Evolutionary conservation across 1,140 invertebrate genomes (phyloP).

Genomic region (Steinernema khuongi): DNA sequence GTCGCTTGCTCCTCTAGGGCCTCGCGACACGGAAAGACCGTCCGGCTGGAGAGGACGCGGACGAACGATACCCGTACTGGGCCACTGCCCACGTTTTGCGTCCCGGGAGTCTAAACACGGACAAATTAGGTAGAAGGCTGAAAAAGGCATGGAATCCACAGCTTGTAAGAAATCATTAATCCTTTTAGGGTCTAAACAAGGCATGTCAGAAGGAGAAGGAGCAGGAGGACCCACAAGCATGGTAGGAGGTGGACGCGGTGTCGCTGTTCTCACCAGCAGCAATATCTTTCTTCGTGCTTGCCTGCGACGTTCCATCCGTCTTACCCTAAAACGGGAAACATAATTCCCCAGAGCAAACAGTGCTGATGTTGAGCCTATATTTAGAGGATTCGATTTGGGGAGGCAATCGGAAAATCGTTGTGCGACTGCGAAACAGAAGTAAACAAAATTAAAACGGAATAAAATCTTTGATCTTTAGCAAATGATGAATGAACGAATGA

Average conservation of each 20-base stretch:
- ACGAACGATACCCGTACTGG: slow-evolving; percentile 27
- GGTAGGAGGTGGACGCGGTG: slow-evolving; percentile 34
- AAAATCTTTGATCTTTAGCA: too few relatives aligned
- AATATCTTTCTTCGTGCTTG: slow-evolving; percentile 31
- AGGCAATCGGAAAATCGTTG: too few relatives aligned
- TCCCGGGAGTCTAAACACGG: not conserved
- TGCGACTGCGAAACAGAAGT: too few relatives aligned
- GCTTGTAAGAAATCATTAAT: too few relatives aligned
- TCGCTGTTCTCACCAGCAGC: slow-evolving; percentile 32
- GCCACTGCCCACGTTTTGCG: not conserved
- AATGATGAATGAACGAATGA: too few relatives aligned
- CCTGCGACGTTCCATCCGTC: slow-evolving; percentile 28
- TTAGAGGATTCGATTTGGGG: too few relatives aligned
- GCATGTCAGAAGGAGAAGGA: slow-evolving; percentile 17
- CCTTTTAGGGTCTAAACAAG: slow-evolving; percentile 44
- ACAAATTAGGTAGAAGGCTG: too few relatives aligned
- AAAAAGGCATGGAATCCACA: too few relatives aligned
- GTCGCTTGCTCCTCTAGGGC: not conserved
- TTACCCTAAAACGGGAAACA: not conserved
- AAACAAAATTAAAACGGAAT: too few relatives aligned
- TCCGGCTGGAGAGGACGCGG: slow-evolving; percentile 8
- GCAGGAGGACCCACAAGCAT: slow-evolving; percentile 15
- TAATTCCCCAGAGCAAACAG: too few relatives aligned
- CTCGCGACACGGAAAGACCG: slow-evolving; percentile 1
- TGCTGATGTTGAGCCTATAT: too few relatives aligned